Percentiles rank a stretch among this genome's conserved stretches.
Conservation (phyloP, 2,797 vertebrate species). For the Acipenser oxyrinchus region DNA sequence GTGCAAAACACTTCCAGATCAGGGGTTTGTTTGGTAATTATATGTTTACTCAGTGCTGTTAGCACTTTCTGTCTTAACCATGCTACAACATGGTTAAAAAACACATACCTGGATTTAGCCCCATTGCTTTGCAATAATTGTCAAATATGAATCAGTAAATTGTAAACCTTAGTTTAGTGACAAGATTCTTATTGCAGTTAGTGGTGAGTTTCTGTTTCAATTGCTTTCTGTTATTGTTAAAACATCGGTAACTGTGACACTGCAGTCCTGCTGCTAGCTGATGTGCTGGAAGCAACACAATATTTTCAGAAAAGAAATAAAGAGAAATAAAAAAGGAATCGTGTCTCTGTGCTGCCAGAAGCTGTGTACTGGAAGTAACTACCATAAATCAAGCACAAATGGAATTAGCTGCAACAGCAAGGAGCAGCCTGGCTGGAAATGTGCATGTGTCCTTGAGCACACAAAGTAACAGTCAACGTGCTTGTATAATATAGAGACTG, state of each 20-base stretch:
- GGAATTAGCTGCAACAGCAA: not conserved
- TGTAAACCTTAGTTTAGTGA: too few species aligned
- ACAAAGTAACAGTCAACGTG: slow-evolving; percentile 1
- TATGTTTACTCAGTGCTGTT: too few species aligned
- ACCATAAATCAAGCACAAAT: not conserved
- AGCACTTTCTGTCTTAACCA: too few species aligned
- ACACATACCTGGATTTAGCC: too few species aligned
- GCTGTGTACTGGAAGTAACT: not conserved
- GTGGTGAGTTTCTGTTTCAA: not conserved
- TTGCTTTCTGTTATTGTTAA: not conserved
- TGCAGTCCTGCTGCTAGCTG: slow-evolving; percentile 35
- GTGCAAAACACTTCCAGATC: too few species aligned
- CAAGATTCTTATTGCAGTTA: not conserved
- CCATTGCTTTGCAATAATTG: too few species aligned
- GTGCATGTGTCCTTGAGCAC: not conserved
- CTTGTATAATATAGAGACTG: not conserved
- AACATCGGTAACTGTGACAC: not conserved
- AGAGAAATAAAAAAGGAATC: not conserved
- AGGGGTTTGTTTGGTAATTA: too few species aligned
- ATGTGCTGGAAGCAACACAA: slow-evolving; percentile 10
- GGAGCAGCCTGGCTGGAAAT: not conserved
- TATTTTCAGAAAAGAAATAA: slow-evolving; percentile 1
- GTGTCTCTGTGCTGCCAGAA: not conserved
- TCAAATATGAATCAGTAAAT: too few species aligned
- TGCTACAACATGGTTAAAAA: too few species aligned